A percentile compares a stretch with the other conserved stretches of the same genome.
Evolutionary conservation across 2,113 vertebrate genomes (phyloP).

Genomic region (Alethe castanea): DNA sequence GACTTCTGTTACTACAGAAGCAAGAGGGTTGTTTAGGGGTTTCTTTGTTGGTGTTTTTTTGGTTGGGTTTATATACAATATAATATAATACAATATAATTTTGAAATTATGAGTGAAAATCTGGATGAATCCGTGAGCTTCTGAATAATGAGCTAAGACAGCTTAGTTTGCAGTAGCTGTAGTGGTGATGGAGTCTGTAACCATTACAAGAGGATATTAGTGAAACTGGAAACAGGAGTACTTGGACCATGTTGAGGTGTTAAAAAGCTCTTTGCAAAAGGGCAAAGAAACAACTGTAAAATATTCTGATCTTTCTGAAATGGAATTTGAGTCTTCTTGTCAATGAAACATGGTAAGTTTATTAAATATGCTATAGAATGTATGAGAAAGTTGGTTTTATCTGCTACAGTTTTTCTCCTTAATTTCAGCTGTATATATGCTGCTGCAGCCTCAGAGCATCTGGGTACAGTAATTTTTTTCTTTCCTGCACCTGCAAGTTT

Average conservation of each 20-base stretch:
- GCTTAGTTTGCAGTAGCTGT: not conserved
- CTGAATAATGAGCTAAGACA: constrained; percentile 34
- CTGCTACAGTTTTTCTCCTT: constrained; percentile 59
- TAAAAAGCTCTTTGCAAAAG: constrained; percentile 27
- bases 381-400: constrained; percentile 34
- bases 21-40: not conserved
- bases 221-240: constrained; percentile 11
- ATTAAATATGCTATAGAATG: constrained; percentile 52
- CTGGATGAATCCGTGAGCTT: not conserved
- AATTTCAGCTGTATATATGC: constrained; percentile 72
- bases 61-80: too few species aligned
- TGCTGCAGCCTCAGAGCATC: constrained; percentile 72
- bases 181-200: not conserved
- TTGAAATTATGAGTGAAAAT: constrained; percentile 16
- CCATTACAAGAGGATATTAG: not conserved
- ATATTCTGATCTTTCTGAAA: constrained; percentile 4
- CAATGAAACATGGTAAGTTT: constrained; percentile 43
- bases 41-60: not conserved
- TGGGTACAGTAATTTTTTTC: constrained; percentile 70
- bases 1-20: not conserved
- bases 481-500: constrained; percentile 78
- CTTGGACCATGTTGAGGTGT: not conserved
- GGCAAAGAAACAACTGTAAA: constrained; percentile 6
- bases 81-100: not conserved
- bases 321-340: constrained; percentile 31